Conservation (phyloP, 2,888 invertebrate species). For the Campoletis raptor region DNA sequence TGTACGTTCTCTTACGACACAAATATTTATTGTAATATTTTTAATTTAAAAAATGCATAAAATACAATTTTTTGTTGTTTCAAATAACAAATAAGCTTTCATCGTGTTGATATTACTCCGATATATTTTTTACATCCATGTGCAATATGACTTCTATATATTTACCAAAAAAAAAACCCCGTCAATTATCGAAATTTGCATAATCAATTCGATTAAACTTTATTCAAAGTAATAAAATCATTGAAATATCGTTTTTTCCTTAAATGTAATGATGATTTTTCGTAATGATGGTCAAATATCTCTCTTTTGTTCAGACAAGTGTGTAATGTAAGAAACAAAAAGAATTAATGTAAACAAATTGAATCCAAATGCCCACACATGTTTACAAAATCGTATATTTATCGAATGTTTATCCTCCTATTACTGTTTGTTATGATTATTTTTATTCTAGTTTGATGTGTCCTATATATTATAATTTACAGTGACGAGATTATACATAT, state of each 20-base stretch:
- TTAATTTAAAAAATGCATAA: background rate
- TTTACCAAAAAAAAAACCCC: background rate
- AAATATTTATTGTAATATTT: conserved; percentile 7
- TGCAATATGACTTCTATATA: background rate
- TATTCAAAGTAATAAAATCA: background rate
- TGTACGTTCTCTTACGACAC: conserved; percentile 7
- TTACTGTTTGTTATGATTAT: background rate
- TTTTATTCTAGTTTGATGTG: background rate
- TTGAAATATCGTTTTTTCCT: too few relatives aligned
- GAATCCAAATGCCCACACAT: background rate
- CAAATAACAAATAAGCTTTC: background rate
- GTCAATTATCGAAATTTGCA: background rate
- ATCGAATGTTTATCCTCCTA: background rate
- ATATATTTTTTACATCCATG: background rate
- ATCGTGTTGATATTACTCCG: background rate
- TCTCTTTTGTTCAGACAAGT: background rate
- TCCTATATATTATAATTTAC: conserved; percentile 21
- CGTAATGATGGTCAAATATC: background rate
- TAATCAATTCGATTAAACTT: background rate
- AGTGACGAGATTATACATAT: conserved; percentile 28
- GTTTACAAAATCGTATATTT: background rate
- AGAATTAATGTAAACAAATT: background rate
- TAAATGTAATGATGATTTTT: too few relatives aligned
- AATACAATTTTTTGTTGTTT: background rate
- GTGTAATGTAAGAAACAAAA: background rate